A percentile compares a stretch with the other conserved stretches of the same genome.
phyloP scores from a whole-genome alignment of 2,113 vertebrate species.

The Catharus bicknelli region DNA sequence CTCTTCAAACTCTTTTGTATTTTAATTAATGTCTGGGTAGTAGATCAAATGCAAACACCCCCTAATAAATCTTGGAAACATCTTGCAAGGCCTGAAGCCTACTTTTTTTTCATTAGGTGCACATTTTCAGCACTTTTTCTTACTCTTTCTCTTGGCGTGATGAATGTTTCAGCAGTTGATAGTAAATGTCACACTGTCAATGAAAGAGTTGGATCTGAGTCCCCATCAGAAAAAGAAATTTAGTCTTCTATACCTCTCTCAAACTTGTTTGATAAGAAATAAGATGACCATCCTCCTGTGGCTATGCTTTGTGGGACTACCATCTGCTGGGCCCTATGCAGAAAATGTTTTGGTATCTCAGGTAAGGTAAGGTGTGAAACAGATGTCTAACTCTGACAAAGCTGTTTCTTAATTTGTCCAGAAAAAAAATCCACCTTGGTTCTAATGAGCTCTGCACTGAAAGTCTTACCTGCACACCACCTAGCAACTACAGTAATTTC shows the following conservation, averaged over 20 bases:
- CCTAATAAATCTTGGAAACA: not conserved
- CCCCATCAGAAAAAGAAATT: not conserved
- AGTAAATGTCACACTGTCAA: not conserved
- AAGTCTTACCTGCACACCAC: not conserved
- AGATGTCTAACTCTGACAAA: not conserved
- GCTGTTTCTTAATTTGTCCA: not conserved
- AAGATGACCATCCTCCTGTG: not conserved
- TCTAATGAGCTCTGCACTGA: not conserved
- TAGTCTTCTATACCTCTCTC: not conserved
- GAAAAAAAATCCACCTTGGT: not conserved
- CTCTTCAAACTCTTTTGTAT: not conserved
- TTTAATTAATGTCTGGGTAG: not conserved
- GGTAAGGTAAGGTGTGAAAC: not conserved
- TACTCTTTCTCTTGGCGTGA: not conserved
- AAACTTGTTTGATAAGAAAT: not conserved
- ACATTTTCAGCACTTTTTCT: not conserved
- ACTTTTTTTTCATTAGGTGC: not conserved
- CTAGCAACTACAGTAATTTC: not conserved
- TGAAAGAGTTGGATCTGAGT: not conserved
- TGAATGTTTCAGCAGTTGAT: not conserved
- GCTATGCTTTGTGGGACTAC: not conserved
- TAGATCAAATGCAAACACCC: not conserved
- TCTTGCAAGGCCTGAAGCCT: not conserved
- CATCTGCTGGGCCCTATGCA: not conserved
- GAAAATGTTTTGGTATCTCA: not conserved